Conservation (phyloP, 2,888 invertebrate genomes). For the Hemicrepidius hirtus region DNA sequence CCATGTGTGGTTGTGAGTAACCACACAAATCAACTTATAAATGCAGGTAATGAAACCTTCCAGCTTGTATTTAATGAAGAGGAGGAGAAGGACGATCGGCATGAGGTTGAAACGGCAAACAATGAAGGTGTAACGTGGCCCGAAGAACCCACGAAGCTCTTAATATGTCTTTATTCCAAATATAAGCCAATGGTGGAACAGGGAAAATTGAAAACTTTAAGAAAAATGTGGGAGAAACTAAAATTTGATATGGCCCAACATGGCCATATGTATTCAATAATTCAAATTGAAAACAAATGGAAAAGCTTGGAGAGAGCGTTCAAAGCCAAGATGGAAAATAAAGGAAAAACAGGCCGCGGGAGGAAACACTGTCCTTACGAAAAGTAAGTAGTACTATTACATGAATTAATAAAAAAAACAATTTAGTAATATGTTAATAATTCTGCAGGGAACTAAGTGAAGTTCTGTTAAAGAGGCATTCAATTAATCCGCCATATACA, state of each 20-base stretch:
- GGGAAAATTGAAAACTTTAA: background rate
- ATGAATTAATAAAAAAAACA: too few relatives aligned
- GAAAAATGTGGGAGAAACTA: conserved; percentile 8
- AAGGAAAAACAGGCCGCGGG: conserved; percentile 9
- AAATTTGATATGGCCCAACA: background rate
- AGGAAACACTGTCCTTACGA: conserved; percentile 4
- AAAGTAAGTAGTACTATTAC: conserved; percentile 1
- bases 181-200: background rate
- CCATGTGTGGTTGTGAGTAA: too few relatives aligned
- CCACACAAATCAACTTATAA: too few relatives aligned
- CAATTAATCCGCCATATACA: background rate
- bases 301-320: conserved; percentile 12
- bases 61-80: too few relatives aligned
- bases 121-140: background rate
- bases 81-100: too few relatives aligned
- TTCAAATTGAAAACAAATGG: conserved; percentile 24
- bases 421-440: background rate
- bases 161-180: background rate
- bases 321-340: conserved; percentile 3
- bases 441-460: conserved; percentile 5
- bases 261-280: background rate
- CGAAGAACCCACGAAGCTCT: background rate
- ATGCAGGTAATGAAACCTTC: too few relatives aligned
- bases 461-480: background rate
- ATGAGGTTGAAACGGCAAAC: background rate